Evolutionary conservation across 35 echinoderm and acorn worm species (phyloP).

Genomic region (Chiridota heheva): DNA sequence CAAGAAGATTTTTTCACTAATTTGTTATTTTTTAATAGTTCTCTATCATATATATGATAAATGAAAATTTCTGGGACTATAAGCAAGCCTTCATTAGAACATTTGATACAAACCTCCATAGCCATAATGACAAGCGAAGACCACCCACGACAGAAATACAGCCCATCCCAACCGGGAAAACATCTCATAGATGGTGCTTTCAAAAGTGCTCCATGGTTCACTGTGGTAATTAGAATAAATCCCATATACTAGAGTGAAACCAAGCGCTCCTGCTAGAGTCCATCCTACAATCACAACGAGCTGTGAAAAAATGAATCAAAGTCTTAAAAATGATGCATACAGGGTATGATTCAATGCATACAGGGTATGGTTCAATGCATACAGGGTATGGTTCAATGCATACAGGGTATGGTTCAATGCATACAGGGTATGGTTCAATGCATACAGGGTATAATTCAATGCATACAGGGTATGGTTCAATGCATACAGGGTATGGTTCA

Average conservation of each 20-base stretch:
- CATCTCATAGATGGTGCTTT: conserved; percentile 31
- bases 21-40: background rate
- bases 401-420: too few species aligned
- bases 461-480: too few species aligned
- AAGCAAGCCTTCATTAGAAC: background rate
- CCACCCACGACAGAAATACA: conserved; percentile 43
- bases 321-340: too few species aligned
- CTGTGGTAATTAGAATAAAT: background rate
- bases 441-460: too few species aligned
- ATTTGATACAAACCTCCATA: conserved; percentile 32
- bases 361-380: too few species aligned
- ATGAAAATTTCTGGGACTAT: background rate
- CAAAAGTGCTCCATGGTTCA: background rate
- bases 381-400: too few species aligned
- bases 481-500: too few species aligned
- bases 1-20: background rate
- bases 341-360: too few species aligned
- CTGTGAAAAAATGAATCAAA: background rate
- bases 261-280: background rate
- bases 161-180: conserved; percentile 62
- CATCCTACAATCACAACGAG: background rate
- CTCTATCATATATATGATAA: too few species aligned
- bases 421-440: too few species aligned
- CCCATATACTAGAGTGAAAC: background rate
- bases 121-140: conserved; percentile 69